Evolutionary conservation across 2,113 vertebrate species (phyloP), one percentile per base, ranked within the genome.

Genomic region (Rhagologus leucostigma): DNA sequence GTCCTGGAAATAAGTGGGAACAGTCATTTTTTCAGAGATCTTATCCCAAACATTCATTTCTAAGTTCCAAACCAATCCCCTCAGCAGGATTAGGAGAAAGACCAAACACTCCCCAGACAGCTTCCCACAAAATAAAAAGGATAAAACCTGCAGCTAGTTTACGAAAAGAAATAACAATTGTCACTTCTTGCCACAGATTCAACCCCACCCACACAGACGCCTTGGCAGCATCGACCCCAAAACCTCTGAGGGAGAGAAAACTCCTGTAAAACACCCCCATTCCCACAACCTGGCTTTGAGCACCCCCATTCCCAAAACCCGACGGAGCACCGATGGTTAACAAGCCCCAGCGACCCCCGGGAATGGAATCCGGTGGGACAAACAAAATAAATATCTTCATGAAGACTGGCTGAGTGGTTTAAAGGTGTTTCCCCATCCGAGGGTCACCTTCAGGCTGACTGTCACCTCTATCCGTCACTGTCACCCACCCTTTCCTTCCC

Each of bases 391-490:
- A 47, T 16, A 19, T 18, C 39, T 52, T 42, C 6, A 2, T 8
- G 29, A 60, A 27, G 62, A 56, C 0, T 35, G 27, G 8, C 13
- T n/a, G 33, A 35, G 13, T 10, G 15, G 33, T 67, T 81, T 20
- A 7, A 71, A 41, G 74, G 21, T 2, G 10, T 7, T 68, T 60
- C 10, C 16, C 30, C 17, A 14, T 3, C n/a, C 18, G 3, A 2
- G 8, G 42, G 24, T 1, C 4, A 17, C 32, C 50, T 2, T 0
- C 15, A 11, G 24, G 12, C n/a, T 56, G 37, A 22, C 37, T 3
- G 0, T 20, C 5, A 0, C 6, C 13, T 69, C 49, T 13, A 1
- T 8, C 44, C 16, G 3, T 9, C 63, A 11, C 15, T 37, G 10
- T 30, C n/a, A 1, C 32, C 50, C 41, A 22, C 19, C 4, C 1